Evolutionary conservation across 1,140 invertebrate genomes (phyloP).

Genomic region (Drosophila melanica): DNA sequence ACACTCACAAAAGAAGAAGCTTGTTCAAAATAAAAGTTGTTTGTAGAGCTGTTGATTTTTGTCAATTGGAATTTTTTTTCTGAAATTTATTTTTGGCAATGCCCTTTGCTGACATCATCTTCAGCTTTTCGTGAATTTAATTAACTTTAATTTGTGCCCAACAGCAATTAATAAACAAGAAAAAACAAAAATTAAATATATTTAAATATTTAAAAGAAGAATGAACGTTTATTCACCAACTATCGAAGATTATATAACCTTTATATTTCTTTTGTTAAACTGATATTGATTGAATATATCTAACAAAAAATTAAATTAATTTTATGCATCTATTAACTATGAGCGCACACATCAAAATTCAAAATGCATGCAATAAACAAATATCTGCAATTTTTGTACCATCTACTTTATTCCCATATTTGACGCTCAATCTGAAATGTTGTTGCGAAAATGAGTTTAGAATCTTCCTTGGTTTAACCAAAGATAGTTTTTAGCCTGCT

Average conservation of each 20-base stretch:
- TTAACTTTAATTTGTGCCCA: constrained; percentile 24
- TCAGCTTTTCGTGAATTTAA: constrained; percentile 14
- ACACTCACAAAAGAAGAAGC: constrained; percentile 30
- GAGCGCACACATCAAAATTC: too few species aligned
- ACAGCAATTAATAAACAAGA: constrained; percentile 5
- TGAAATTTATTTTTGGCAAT: constrained; percentile 24
- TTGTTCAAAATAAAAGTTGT: constrained; percentile 56
- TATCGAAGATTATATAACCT: too few species aligned
- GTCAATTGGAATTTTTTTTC: constrained; percentile 24
- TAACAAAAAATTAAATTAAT: too few species aligned
- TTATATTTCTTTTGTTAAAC: too few species aligned
- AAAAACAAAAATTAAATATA: background rate
- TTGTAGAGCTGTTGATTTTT: constrained; percentile 32
- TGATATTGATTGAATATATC: too few species aligned
- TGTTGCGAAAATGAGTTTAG: background rate
- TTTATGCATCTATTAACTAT: too few species aligned
- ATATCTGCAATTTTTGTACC: too few species aligned
- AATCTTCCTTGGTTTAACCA: constrained; percentile 1
- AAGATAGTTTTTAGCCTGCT: background rate
- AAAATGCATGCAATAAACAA: too few species aligned
- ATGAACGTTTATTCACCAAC: too few species aligned
- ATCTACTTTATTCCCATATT: background rate
- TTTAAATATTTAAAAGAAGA: background rate
- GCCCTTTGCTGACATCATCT: constrained; percentile 43
- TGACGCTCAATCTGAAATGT: background rate